Conservation (phyloP, 2,113 vertebrate genomes). For the Cavia porcellus region DNA sequence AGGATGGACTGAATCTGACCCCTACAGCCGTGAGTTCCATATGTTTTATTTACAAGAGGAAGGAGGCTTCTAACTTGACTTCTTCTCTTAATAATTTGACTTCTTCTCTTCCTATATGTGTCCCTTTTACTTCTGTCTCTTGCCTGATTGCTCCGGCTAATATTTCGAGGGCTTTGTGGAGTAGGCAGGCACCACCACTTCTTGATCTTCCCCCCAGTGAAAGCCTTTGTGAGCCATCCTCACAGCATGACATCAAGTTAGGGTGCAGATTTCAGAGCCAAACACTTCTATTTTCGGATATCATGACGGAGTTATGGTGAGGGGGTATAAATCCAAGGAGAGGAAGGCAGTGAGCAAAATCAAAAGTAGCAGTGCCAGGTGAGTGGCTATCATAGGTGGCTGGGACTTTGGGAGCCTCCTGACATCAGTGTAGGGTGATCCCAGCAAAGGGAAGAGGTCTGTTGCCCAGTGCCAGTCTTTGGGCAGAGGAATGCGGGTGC, state of each 20-base stretch:
- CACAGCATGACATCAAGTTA: accelerated
- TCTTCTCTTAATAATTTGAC: not conserved
- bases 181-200: not conserved
- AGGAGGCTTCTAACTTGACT: not conserved
- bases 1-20: too few species aligned
- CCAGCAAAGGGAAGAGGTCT: not conserved
- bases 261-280: not conserved
- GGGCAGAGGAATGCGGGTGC: not conserved
- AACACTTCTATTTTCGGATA: not conserved
- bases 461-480: too few species aligned
- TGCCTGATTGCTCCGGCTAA: not conserved
- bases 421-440: accelerated
- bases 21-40: accelerated
- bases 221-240: too few species aligned
- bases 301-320: not conserved
- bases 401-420: not conserved
- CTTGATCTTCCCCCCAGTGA: not conserved
- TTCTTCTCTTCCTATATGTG: not conserved
- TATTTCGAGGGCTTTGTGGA: not conserved
- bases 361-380: not conserved
- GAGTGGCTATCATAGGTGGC: not conserved
- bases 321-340: not conserved
- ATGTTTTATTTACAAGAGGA: not conserved
- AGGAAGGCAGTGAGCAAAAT: not conserved
- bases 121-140: not conserved